These are phyloP conservation scores for Odontocerum albicorne DNA, from an alignment of 2,888 invertebrate genomes.

Conservation along the genomic window DNA sequence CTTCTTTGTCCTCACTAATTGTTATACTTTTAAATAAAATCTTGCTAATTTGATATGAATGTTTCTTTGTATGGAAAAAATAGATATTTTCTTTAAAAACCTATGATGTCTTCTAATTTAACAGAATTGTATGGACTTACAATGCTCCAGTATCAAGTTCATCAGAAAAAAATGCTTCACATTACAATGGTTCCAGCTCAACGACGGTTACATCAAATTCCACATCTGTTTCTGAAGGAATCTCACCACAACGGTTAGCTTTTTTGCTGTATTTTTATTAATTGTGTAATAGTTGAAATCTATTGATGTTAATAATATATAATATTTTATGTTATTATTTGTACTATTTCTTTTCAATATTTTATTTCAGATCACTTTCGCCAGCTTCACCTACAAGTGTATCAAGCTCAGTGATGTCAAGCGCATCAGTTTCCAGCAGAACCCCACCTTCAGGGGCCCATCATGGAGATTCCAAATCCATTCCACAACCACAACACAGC, in stretches of 20 bases:
- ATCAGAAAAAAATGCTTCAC: conserved; percentile 57
- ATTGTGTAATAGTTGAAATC: too few species aligned
- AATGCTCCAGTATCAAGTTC: conserved; percentile 78
- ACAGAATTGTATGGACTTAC: conserved; percentile 88
- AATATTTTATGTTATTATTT: neutral
- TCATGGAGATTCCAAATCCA: conserved; percentile 40
- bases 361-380: conserved; percentile 61
- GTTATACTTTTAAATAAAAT: too few species aligned
- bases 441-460: conserved; percentile 47
- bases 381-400: conserved; percentile 84
- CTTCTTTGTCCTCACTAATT: too few species aligned
- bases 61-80: too few species aligned
- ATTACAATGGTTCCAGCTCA: conserved; percentile 62
- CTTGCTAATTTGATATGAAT: too few species aligned
- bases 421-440: conserved; percentile 69
- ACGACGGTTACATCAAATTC: conserved; percentile 61
- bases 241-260: conserved; percentile 50
- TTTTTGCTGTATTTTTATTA: too few species aligned
- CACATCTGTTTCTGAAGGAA: conserved; percentile 58
- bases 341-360: neutral
- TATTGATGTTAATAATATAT: too few species aligned
- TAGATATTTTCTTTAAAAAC: too few species aligned
- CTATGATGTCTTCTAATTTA: conserved; percentile 40
- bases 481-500: conserved; percentile 56
- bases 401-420: conserved; percentile 86